Conservation (phyloP, 2,797 vertebrate genomes). For the Pyrocephalus nanus region DNA sequence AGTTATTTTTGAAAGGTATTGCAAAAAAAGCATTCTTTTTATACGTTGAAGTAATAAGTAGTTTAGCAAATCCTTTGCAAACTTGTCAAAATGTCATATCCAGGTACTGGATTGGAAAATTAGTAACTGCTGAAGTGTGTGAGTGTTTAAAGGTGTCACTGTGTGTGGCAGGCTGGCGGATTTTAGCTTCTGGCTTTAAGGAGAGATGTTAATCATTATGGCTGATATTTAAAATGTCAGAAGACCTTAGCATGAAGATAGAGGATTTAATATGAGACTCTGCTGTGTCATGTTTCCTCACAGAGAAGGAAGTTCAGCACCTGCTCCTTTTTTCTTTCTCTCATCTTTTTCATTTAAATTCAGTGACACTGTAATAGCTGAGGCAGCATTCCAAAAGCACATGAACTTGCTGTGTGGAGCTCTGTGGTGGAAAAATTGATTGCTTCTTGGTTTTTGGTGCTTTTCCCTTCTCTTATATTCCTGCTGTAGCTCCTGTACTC, state of each 20-base stretch:
- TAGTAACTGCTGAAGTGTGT: conserved; percentile 72
- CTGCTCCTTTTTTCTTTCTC: background rate
- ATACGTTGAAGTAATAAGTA: conserved; percentile 67
- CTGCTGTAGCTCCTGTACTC: background rate
- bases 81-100: conserved; percentile 79
- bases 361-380: background rate
- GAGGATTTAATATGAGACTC: conserved; percentile 36
- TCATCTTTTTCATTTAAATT: background rate
- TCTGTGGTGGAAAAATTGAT: background rate
- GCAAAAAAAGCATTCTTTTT: conserved; percentile 43
- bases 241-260: conserved; percentile 63
- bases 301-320: background rate
- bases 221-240: conserved; percentile 73
- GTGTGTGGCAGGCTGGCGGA: conserved; percentile 19
- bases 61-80: conserved; percentile 68
- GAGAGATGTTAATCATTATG: conserved; percentile 71
- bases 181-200: conserved; percentile 68
- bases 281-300: conserved; percentile 39
- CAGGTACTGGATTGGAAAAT: conserved; percentile 77
- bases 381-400: background rate
- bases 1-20: conserved; percentile 60
- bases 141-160: conserved; percentile 68
- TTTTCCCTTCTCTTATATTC: background rate
- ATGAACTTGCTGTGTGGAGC: background rate
- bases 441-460: background rate